Percentiles rank a stretch among this genome's conserved stretches.
Evolutionary conservation across 2,888 invertebrate species (phyloP).

Genomic region (Norana najaformis): DNA sequence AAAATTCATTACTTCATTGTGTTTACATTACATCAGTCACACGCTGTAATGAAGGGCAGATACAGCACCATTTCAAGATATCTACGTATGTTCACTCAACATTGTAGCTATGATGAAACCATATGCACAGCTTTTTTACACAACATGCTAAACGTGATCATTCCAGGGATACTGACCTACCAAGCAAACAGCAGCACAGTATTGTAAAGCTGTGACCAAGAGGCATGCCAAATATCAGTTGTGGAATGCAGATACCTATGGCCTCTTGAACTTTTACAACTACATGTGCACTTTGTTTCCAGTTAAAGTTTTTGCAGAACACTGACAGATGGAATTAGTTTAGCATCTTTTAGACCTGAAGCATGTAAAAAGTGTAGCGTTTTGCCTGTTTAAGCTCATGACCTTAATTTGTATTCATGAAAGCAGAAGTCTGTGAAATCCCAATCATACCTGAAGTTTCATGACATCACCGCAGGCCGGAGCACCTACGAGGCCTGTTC

Average conservation of each 20-base stretch:
- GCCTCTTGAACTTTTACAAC: not conserved
- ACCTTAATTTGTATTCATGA: not conserved
- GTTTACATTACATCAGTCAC: not conserved
- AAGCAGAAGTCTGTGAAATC: not conserved
- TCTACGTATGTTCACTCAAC: not conserved
- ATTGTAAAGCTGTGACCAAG: not conserved
- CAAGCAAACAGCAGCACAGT: no score
- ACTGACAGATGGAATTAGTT: not conserved
- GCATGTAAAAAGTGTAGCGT: no score
- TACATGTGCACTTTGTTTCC: not conserved
- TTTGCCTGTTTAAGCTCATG: not conserved
- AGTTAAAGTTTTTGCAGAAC: not conserved
- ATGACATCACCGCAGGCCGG: constrained; percentile 99
- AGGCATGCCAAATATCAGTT: not conserved
- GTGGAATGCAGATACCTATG: not conserved
- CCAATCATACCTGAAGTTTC: constrained; percentile 78
- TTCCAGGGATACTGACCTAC: no score
- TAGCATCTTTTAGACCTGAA: not conserved
- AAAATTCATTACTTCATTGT: no score
- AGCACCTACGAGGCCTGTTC: constrained; percentile 96
- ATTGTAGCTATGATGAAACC: not conserved
- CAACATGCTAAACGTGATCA: not conserved
- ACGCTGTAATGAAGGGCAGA: not conserved
- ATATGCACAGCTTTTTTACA: not conserved
- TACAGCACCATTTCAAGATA: not conserved